Base-by-base conservation (phyloP, 2,888 invertebrate species). In the Cepaea hortensis region DNA sequence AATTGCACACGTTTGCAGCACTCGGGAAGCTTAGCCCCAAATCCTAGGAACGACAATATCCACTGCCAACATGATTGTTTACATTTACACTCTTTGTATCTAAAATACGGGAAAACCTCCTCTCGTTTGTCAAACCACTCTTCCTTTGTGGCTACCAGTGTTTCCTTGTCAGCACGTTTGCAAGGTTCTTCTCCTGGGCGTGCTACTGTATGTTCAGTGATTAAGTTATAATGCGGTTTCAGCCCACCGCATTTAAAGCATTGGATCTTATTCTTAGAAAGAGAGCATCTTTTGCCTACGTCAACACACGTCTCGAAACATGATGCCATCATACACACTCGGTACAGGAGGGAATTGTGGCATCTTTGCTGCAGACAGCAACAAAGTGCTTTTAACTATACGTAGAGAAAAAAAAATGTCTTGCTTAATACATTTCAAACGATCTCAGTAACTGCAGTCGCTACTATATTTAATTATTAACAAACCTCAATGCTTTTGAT, bases 271-370 rank as follows among this genome's bases (percentile, higher is more conserved):
- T 77, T 15, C 15, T 48, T 68, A 50, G 50, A 48, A 11, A 85
- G 20, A 6, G 50, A 2, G 15, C 77, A 48, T 70, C 79, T 48
- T 3, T 70, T 48, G 9, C 85, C 85, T 70, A 70, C 35, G 79
- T 85, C 85, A 35, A 85, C 79, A 85, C 85, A 85, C 79, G 85
- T 23, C 68, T 85, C 76, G 50, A 3, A 79, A 79, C 85, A 85
- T 9, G 48, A 11, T 85, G 48, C 85, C 85, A 85, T 85, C 70
- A 65, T 85, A 9, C 11, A 13, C 15, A 55, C n/a, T 3, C 85
- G 50, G 46, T 55, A 70, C 18, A 20, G 9, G 13, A 61, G 0
- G 61, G n/a, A 65, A 35, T 55, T 9, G 15, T 20, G 23, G 84
- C 55, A 84, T 18, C 84, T 61, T 76, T 84, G 73, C 46, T 75